phyloP scores from a whole-genome alignment of 2,888 invertebrate genomes.

The Trimorus sp. region DNA sequence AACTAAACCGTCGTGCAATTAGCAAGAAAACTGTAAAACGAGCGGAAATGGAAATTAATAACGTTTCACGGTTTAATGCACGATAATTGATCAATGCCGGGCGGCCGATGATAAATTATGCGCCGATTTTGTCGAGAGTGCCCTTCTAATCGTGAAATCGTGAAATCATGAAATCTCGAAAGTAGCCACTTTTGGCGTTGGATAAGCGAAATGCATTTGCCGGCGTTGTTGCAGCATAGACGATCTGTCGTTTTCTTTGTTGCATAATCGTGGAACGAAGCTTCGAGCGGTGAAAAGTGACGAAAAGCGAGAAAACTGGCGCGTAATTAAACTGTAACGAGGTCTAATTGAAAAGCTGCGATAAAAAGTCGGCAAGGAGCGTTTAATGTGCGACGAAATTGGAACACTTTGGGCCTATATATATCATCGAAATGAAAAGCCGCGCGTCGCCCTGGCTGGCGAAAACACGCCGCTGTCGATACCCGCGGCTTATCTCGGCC shows the following conservation, averaged over 20 bases:
- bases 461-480: slow-evolving; percentile 23
- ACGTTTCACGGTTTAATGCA: slow-evolving; percentile 2
- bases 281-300: slow-evolving; percentile 13
- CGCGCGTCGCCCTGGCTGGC: neutral
- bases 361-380: slow-evolving; percentile 13
- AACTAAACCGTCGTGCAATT: no score
- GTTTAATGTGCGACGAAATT: slow-evolving; percentile 3
- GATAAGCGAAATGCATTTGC: no score
- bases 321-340: slow-evolving; percentile 30
- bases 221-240: no score
- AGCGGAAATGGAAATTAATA: slow-evolving; percentile 22
- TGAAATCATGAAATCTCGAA: no score
- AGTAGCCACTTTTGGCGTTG: no score
- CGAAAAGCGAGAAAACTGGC: slow-evolving; percentile 12
- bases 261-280: no score
- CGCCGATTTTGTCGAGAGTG: slow-evolving; percentile 1
- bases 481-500: slow-evolving; percentile 28
- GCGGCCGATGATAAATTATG: slow-evolving; percentile 32
- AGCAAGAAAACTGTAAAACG: neutral
- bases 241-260: no score
- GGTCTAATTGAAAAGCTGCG: slow-evolving; percentile 52
- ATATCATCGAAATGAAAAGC: slow-evolving; percentile 39
- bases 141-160: no score
- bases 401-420: slow-evolving; percentile 2
- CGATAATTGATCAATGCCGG: slow-evolving; percentile 34